These are phyloP conservation scores for Virgularia gustaviana DNA, from an alignment of 92 coral and sea anemone genomes.

Conservation along the genomic window DNA sequence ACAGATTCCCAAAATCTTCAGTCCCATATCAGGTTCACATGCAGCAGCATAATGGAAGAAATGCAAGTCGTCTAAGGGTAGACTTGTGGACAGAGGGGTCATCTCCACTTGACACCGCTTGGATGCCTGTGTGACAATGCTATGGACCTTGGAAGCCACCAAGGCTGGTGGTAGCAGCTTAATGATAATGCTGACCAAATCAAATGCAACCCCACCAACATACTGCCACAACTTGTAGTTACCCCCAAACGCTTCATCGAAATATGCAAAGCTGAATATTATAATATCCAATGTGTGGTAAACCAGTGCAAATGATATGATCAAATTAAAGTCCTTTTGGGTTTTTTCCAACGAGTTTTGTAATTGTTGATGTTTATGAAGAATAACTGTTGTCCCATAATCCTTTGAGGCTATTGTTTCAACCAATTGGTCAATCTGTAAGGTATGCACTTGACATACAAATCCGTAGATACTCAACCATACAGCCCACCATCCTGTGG, in stretches of 20 bases:
- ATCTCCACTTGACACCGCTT: conserved; percentile 44
- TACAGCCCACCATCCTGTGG: conserved; percentile 59
- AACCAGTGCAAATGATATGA: conserved; percentile 59
- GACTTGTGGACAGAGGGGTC: conserved; percentile 44
- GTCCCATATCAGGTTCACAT: conserved; percentile 62
- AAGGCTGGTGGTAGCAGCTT: conserved; percentile 33
- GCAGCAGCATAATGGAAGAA: conserved; percentile 53
- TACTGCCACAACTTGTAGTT: conserved; percentile 61
- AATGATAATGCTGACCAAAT: conserved; percentile 46
- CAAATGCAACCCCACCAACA: conserved; percentile 54
- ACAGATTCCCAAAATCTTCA: conserved; percentile 63
- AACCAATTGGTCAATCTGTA: conserved; percentile 50
- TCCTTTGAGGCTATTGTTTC: conserved; percentile 44
- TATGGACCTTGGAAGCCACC: conserved; percentile 31
- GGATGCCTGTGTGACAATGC: conserved; percentile 53
- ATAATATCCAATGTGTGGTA: conserved; percentile 58
- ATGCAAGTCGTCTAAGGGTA: conserved; percentile 59
- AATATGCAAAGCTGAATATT: conserved; percentile 66
- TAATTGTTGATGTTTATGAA: conserved; percentile 40
- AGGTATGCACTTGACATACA: conserved; percentile 61
- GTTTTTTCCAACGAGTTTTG: conserved; percentile 53
- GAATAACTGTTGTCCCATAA: conserved; percentile 31
- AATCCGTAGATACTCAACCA: conserved; percentile 64
- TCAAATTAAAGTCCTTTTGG: conserved; percentile 52
- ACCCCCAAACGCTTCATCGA: conserved; percentile 55